Evolutionary conservation across 2,113 vertebrate genomes (phyloP).

Genomic region (Corythoichthys intestinalis): DNA sequence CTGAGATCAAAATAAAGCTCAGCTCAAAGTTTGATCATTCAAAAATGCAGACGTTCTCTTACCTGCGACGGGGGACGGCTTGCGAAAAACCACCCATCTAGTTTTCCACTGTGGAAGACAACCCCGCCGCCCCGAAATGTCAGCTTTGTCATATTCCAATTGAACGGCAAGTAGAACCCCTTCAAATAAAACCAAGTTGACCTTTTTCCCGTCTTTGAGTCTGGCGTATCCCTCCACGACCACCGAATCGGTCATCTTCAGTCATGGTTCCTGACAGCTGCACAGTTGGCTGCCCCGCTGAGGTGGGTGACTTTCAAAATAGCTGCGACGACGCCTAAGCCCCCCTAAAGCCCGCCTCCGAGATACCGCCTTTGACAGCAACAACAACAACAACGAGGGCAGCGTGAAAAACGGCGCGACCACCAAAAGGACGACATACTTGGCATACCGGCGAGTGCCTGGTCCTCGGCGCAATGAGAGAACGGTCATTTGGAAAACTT

Average conservation of each 20-base stretch:
- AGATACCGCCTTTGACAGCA: neutral
- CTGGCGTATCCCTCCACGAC: conserved; percentile 95
- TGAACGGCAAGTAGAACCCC: neutral
- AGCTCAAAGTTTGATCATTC: neutral
- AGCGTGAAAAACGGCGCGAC: conserved; percentile 40
- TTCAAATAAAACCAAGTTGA: conserved; percentile 33
- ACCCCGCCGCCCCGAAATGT: neutral
- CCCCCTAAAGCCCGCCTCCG: neutral
- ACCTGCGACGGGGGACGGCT: conserved; percentile 95
- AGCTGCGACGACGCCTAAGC: conserved; percentile 58
- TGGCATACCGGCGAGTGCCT: too few species aligned
- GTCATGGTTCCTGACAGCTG: conserved; percentile 94
- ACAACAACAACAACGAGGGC: neutral
- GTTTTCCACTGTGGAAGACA: conserved; percentile 84
- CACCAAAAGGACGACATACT: conserved; percentile 1
- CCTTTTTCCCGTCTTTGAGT: conserved; percentile 93
- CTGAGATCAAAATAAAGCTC: neutral
- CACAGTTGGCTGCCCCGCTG: conserved; percentile 69
- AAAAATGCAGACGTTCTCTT: conserved; percentile 17
- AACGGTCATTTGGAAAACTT: neutral
- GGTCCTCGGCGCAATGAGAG: too few species aligned
- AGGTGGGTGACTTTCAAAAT: conserved; percentile 90
- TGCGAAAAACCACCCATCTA: conserved; percentile 89
- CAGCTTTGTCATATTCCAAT: conserved; percentile 8
- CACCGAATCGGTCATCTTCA: conserved; percentile 97